Conservation (phyloP, 2,888 invertebrate species). For the Microctonus hyperodae region DNA sequence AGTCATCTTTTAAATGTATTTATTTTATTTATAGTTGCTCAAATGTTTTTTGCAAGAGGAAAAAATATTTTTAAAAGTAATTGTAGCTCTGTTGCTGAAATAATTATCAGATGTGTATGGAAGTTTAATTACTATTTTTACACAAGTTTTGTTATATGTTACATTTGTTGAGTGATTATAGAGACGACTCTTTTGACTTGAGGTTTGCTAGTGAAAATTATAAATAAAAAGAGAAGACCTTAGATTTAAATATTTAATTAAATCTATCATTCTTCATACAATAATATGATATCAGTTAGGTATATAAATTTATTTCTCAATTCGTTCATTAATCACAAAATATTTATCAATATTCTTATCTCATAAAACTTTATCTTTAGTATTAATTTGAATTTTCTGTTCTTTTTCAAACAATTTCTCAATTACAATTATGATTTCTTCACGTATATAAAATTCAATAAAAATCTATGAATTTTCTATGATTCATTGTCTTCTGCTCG, state of each 20-base stretch:
- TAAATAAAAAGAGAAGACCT: background rate
- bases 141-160: background rate
- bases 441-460: too few relatives aligned
- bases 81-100: background rate
- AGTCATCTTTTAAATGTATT: background rate
- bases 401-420: too few relatives aligned
- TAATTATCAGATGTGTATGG: background rate
- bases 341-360: background rate
- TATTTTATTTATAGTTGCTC: background rate
- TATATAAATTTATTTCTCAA: background rate
- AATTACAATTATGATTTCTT: too few relatives aligned
- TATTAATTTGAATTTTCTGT: too few relatives aligned
- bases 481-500: too few relatives aligned
- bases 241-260: background rate
- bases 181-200: background rate
- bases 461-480: background rate
- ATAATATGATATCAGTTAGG: background rate
- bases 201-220: too few relatives aligned
- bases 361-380: background rate
- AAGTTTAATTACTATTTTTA: slow-evolving; percentile 13
- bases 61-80: background rate
- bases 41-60: background rate
- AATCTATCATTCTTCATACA: background rate
- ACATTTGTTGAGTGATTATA: background rate
- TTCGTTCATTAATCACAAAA: too few relatives aligned